Evolutionary conservation across 2,113 vertebrate species (phyloP).

Genomic region (Pantherophis guttatus): DNA sequence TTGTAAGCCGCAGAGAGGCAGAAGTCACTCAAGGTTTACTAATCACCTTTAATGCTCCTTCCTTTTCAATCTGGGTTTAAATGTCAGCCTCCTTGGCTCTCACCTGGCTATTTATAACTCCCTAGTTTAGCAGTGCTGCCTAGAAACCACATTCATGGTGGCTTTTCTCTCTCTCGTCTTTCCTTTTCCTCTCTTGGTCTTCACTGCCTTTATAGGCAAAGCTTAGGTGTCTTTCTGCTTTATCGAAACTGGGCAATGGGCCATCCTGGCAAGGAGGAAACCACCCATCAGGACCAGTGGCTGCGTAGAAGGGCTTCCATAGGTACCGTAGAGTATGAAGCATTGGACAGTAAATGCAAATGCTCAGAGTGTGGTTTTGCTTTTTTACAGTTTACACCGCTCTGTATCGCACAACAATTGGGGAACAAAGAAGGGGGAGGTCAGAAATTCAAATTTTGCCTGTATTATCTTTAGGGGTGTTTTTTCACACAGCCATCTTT

Average conservation of each 20-base stretch:
- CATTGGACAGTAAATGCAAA: background rate
- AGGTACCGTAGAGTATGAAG: background rate
- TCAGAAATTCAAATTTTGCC: background rate
- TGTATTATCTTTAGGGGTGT: background rate
- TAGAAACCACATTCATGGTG: slow-evolving; percentile 35
- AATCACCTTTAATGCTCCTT: background rate
- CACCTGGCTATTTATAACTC: background rate
- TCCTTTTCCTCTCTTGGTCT: slow-evolving; percentile 9
- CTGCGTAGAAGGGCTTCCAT: background rate
- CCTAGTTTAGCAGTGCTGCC: slow-evolving; percentile 17
- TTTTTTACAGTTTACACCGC: background rate
- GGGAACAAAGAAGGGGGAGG: background rate
- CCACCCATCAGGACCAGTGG: no score
- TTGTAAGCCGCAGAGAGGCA: background rate
- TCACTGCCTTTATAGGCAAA: fast-evolving
- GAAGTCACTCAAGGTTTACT: slow-evolving; percentile 52
- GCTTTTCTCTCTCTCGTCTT: slow-evolving; percentile 50
- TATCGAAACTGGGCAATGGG: slow-evolving; percentile 27
- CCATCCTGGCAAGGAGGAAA: background rate
- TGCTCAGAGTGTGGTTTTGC: background rate
- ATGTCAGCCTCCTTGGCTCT: background rate
- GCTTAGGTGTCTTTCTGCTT: slow-evolving; percentile 49
- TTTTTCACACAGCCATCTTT: background rate
- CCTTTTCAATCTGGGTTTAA: background rate
- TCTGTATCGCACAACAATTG: background rate